Evolutionary conservation across 2,888 invertebrate genomes (phyloP), one percentile per base, ranked within the genome.

Genomic region (Panopea generosa): DNA sequence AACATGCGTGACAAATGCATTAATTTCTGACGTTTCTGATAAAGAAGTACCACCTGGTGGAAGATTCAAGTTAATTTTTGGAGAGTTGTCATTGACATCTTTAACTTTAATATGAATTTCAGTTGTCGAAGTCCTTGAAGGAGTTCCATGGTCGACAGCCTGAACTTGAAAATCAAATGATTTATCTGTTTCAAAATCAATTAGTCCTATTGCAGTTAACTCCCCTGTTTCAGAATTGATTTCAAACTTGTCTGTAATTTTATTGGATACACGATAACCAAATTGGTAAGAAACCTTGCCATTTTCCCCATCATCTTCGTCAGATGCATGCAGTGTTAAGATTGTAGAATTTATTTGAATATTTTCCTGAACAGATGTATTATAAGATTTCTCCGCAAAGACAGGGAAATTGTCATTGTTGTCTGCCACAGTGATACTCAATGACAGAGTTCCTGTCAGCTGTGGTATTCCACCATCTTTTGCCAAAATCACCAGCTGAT

Each of bases 1-100:
- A 6, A 99, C 96, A 4, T 98, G 98, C 0, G 98, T 98, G 0
- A 99, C 98, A 29, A 98, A 96, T 38, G 97, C 96, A 27, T 97
- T 97, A 90, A 97, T 97, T 66, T 95, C 95, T 0, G 98, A 97
- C 92, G 97, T 87, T 84, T 93, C 93, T 7, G 81, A 72, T 9
- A 92, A 89, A 27, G 85, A 71, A 26, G 91, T 91, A 1, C 95
- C 95, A 90, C 98, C 98, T 86, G 95, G 95, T 81, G 97, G 95
- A 68, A 98, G 93, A 91, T 97, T 96, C 20, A 97, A 96, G 84
- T 96, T 96, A 1, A 96, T 94, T 6, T 95, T 94, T 65, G 97
- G 96, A 0, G 96, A 97, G 92, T 98, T 97, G 94, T 99, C 98
- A 83, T 96, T 93, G 0, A 98, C 96, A 1, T 96, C 96, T 20